Evolutionary conservation across 2,888 invertebrate genomes (phyloP).

Genomic region (Drepanosiphum platanoidis): DNA sequence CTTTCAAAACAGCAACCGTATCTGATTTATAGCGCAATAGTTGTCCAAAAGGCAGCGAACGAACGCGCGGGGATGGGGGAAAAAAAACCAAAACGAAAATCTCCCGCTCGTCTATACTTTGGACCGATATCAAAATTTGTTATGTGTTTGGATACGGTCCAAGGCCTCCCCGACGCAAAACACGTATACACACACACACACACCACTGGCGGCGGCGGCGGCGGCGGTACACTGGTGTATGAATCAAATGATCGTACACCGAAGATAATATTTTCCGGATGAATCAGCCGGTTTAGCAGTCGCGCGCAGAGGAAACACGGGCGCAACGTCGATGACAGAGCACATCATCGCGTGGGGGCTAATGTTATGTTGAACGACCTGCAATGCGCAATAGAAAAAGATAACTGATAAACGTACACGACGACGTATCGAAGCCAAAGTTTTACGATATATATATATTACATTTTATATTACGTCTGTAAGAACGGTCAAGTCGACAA

Average conservation of each 20-base stretch:
- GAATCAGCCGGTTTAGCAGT: slow-evolving; percentile 48
- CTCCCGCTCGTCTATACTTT: slow-evolving; percentile 56
- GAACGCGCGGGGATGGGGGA: neutral
- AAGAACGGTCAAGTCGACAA: too few species aligned
- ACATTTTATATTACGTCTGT: too few species aligned
- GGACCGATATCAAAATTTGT: slow-evolving; percentile 58
- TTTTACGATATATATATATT: too few species aligned
- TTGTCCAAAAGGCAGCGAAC: slow-evolving; percentile 39
- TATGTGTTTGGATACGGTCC: slow-evolving; percentile 51
- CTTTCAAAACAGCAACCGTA: slow-evolving; percentile 53
- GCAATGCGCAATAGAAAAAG: neutral
- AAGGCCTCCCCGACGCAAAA: neutral
- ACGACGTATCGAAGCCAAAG: neutral
- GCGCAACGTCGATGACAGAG: neutral
- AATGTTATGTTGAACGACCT: neutral
- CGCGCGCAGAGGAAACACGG: neutral
- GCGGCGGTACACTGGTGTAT: neutral
- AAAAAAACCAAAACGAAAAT: slow-evolving; percentile 32
- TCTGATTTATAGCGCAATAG: slow-evolving; percentile 55
- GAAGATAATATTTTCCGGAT: slow-evolving; percentile 59
- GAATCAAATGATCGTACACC: neutral
- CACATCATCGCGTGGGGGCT: neutral
- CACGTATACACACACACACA: neutral
- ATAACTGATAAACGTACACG: neutral
- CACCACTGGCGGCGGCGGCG: neutral